A percentile compares a stretch with the other conserved stretches of the same genome.
Conservation (phyloP, 2,797 vertebrate species). For the Sebastes kiyomatsui region DNA sequence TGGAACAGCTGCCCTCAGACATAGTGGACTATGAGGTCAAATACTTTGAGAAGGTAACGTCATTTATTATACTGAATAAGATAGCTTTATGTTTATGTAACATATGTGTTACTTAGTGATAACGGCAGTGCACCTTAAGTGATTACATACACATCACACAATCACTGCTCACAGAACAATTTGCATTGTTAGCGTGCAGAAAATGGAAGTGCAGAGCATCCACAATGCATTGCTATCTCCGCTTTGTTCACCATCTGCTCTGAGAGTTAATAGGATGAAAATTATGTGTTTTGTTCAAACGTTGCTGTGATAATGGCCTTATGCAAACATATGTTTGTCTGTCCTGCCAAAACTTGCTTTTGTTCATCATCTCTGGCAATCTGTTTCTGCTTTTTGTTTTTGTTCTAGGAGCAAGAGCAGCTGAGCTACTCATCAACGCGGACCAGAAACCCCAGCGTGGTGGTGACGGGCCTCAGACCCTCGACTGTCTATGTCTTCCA, state of each 20-base stretch:
- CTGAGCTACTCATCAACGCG: constrained; percentile 97
- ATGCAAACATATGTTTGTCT: constrained; percentile 19
- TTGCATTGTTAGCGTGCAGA: constrained; percentile 16
- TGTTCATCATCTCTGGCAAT: constrained; percentile 24
- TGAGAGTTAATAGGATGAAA: constrained; percentile 29
- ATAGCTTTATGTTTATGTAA: neutral
- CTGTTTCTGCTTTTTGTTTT: constrained; percentile 13
- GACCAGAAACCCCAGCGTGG: constrained; percentile 91
- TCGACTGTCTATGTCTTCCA: constrained; percentile 95
- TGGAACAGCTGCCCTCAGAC: constrained; percentile 88
- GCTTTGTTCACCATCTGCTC: constrained; percentile 42
- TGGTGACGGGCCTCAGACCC: constrained; percentile 93
- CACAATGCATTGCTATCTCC: constrained; percentile 9
- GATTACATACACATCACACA: neutral
- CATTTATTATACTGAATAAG: neutral
- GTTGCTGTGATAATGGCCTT: constrained; percentile 25
- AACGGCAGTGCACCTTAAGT: neutral
- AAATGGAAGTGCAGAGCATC: constrained; percentile 6
- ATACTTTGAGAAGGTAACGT: constrained; percentile 95
- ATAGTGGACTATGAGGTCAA: constrained; percentile 99
- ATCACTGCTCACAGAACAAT: constrained; percentile 15
- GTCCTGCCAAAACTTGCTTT: constrained; percentile 9
- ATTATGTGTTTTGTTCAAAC: constrained; percentile 14
- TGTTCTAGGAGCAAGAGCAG: constrained; percentile 92
- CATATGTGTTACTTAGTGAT: neutral